A percentile compares a stretch with the other conserved stretches of the same genome.
phyloP scores from a whole-genome alignment of 2,797 vertebrate species.

The Sebastes vulpes region DNA sequence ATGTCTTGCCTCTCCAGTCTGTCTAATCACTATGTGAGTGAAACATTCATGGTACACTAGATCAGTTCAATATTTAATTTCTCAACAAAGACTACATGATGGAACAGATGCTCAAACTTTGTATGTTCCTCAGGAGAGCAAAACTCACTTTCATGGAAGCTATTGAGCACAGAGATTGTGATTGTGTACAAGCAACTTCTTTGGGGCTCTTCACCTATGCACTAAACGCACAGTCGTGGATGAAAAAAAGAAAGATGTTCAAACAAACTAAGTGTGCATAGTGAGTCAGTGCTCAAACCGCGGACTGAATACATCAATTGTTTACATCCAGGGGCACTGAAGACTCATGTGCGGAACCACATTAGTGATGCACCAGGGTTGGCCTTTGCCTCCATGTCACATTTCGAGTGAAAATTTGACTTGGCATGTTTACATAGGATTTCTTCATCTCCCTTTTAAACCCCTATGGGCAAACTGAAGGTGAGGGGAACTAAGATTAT shows the following conservation, averaged over 20 bases:
- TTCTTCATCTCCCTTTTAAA: conserved; percentile 84
- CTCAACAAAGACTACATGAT: conserved; percentile 85
- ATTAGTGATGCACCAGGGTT: conserved; percentile 76
- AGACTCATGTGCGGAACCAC: conserved; percentile 71
- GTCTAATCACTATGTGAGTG: conserved; percentile 84
- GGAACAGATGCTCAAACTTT: conserved; percentile 86
- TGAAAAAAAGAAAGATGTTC: conserved; percentile 42
- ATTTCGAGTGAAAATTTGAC: conserved; percentile 83
- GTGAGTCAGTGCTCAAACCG: conserved; percentile 63
- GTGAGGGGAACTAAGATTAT: conserved; percentile 86
- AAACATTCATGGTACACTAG: conserved; percentile 86
- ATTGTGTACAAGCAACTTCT: conserved; percentile 66
- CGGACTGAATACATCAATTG: conserved; percentile 73
- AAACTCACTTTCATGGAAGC: conserved; percentile 75
- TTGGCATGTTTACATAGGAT: conserved; percentile 86
- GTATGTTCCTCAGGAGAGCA: conserved; percentile 79
- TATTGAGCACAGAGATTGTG: conserved; percentile 51
- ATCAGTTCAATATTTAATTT: conserved; percentile 87
- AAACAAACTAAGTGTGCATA: conserved; percentile 57
- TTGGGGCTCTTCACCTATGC: conserved; percentile 67
- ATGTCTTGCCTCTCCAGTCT: conserved; percentile 77
- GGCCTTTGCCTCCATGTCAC: conserved; percentile 82
- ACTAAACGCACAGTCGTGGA: conserved; percentile 50
- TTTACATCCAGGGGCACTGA: conserved; percentile 80
- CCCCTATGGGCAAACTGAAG: conserved; percentile 82